Percentiles rank a stretch among this genome's conserved stretches.
Evolutionary conservation across 2,797 vertebrate species (phyloP).

Genomic region (Coregonus ussuriensis): DNA sequence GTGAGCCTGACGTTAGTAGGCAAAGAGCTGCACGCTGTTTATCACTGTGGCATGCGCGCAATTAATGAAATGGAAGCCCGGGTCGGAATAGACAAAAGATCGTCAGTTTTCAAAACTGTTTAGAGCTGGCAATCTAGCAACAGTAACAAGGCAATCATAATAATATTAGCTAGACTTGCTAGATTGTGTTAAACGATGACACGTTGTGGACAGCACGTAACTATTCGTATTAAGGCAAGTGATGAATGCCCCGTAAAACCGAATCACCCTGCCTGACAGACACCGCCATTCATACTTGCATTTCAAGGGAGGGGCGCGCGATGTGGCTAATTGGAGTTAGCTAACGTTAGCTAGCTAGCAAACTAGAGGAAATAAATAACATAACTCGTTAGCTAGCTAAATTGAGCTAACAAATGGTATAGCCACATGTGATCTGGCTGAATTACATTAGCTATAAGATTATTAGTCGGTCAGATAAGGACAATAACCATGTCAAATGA

Average conservation of each 20-base stretch:
- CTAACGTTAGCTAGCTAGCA: conserved; percentile 11
- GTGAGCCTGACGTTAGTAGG: neutral
- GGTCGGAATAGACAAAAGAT: conserved; percentile 1
- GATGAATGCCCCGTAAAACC: neutral
- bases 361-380: conserved; percentile 12
- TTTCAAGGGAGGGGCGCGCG: conserved; percentile 17
- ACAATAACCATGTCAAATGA: conserved; percentile 22
- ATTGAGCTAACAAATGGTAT: neutral
- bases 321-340: neutral
- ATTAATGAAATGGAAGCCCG: neutral
- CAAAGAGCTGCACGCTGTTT: neutral
- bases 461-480: neutral
- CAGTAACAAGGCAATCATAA: neutral
- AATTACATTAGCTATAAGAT: neutral
- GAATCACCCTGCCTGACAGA: neutral
- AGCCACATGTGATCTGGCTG: neutral
- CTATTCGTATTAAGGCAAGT: neutral
- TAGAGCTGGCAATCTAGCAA: neutral
- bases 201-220: neutral
- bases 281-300: conserved; percentile 9
- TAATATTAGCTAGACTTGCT: neutral
- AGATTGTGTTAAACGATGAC: neutral
- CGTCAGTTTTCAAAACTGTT: neutral
- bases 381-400: neutral
- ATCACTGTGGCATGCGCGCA: neutral